Base-by-base conservation (phyloP, 2,113 vertebrate species). In the Dunckerocampus dactyliophorus region DNA sequence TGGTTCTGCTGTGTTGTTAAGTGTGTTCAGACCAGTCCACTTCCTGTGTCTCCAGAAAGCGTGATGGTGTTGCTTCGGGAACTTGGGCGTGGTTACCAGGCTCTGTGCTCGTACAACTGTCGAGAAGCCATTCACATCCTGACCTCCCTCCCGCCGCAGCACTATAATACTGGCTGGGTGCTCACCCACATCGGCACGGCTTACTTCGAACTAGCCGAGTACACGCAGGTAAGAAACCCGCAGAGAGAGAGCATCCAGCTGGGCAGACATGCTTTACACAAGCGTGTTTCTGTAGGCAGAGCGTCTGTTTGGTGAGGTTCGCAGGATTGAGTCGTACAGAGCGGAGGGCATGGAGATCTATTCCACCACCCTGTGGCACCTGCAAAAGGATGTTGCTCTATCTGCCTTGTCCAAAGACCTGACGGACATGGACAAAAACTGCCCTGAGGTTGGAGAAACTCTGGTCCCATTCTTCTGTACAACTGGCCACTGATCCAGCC, bases 301-400 rank as follows among this genome's bases (percentile, higher is more conserved):
- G 86, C 91, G 95, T 64, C 86, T 98, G 81, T 99, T 99, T 79
- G 93, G 94, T 3, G 97, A 99, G 83, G 95, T 99, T 15, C 92
- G 95, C 22, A 92, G 96, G 66, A 95, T 98, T 67, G 97, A 98
- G 77, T 95, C 93, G 61, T 98, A 95, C 76, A 82, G 95, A 72
- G 95, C 98, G 0, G 97, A 99, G 73, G 96, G 95, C 55, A 98
- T 99, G 95, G 97, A 98, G 84, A 99, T 98, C 66, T 99, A 98
- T 53, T 99, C 97, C 0, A 99, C 97, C 8, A 98, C 95, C 0
- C 90, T 99, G 59, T 98, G 97, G 97, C 97, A 99, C 76, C 92
- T 99, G 69, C 97, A 99, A 80, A 98, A 98, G 52, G 97, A 99
- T 47, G 96, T 99, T 31, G 94, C 96, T 0, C 91, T 99, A 69